Conservation (phyloP, 2,888 invertebrate genomes). For the Rhingia campestris region DNA sequence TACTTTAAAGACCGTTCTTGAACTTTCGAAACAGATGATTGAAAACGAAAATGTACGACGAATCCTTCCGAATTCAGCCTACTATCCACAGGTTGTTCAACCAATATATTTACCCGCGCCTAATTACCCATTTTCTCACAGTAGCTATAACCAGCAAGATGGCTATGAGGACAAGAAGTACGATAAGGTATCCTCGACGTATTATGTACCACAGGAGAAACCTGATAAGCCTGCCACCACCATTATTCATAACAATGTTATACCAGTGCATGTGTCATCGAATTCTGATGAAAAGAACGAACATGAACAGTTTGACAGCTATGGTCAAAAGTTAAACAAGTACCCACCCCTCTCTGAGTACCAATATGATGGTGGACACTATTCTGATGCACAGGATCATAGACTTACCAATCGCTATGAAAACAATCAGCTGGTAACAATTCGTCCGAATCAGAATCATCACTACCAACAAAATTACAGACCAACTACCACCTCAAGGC, state of each 20-base stretch:
- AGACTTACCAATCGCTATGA: slow-evolving; percentile 50
- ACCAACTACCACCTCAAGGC: slow-evolving; percentile 54
- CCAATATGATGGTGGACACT: slow-evolving; percentile 31
- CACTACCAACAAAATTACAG: slow-evolving; percentile 16
- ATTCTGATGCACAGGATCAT: slow-evolving; percentile 44
- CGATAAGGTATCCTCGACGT: slow-evolving; percentile 62
- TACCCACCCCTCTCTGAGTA: slow-evolving; percentile 76
- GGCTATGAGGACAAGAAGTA: slow-evolving; percentile 70
- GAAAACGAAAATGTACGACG: slow-evolving; percentile 81
- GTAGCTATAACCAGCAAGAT: slow-evolving; percentile 59
- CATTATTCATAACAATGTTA: slow-evolving; percentile 81
- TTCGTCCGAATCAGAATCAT: slow-evolving; percentile 46
- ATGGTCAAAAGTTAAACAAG: slow-evolving; percentile 79
- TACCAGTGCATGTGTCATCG: slow-evolving; percentile 79
- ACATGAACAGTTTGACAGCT: slow-evolving; percentile 78
- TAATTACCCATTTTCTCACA: slow-evolving; percentile 57
- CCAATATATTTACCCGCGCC: slow-evolving; percentile 79
- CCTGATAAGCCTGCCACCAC: slow-evolving; percentile 78
- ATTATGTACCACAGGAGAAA: slow-evolving; percentile 64
- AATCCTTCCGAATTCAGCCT: slow-evolving; percentile 77
- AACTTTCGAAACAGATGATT: slow-evolving; percentile 82
- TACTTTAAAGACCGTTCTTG: slow-evolving; percentile 81
- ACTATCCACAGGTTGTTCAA: slow-evolving; percentile 79
- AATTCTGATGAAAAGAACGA: slow-evolving; percentile 78
- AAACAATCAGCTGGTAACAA: slow-evolving; percentile 59